Evolutionary conservation across 2,113 vertebrate species (phyloP).

Genomic region (Columba janthina): DNA sequence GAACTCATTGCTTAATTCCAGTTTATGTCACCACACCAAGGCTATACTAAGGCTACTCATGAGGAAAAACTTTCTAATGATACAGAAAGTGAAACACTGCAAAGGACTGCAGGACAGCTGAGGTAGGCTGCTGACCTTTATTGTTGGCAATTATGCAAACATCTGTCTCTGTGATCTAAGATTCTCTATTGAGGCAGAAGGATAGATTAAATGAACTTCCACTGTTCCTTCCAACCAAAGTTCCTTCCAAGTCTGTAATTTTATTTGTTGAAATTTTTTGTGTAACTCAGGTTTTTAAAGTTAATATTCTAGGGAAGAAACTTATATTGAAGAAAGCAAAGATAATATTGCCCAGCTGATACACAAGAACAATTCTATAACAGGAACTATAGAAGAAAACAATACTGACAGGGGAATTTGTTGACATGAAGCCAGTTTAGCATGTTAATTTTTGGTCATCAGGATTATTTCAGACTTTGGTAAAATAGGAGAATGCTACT

Average conservation of each 20-base stretch:
- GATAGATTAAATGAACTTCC: background rate
- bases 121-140: background rate
- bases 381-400: background rate
- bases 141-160: slow-evolving; percentile 15
- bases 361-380: background rate
- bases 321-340: background rate
- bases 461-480: background rate
- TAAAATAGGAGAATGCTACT: background rate
- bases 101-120: background rate
- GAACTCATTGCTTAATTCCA: background rate
- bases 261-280: background rate
- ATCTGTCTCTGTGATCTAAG: slow-evolving; percentile 19
- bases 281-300: background rate
- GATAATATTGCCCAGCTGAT: background rate
- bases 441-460: background rate
- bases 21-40: background rate
- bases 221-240: background rate
- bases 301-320: background rate
- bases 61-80: background rate
- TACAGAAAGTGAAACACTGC: background rate
- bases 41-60: background rate
- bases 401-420: background rate
- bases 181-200: background rate
- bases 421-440: background rate
- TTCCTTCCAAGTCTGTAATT: background rate